Conservation (phyloP, 2,797 vertebrate species). For the Hippoglossus hippoglossus region DNA sequence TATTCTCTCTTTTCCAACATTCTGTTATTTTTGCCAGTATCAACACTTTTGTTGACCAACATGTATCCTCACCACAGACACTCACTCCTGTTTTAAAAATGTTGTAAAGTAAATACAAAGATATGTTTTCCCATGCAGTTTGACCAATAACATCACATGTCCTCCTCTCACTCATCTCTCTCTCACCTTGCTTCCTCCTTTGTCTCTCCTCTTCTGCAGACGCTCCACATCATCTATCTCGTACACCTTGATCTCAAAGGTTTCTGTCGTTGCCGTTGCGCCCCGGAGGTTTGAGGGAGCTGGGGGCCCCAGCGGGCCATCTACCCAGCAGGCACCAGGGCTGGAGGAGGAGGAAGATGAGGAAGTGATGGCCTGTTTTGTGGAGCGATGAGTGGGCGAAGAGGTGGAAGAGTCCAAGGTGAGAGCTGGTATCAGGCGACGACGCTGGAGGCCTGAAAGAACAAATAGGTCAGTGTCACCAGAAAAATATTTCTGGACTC, state of each 20-base stretch:
- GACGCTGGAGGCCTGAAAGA: constrained; percentile 90
- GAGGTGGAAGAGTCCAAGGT: constrained; percentile 88
- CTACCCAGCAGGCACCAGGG: constrained; percentile 94
- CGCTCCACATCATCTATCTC: constrained; percentile 98
- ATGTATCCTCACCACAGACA: background rate
- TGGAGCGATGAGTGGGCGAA: constrained; percentile 78
- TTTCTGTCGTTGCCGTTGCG: constrained; percentile 81
- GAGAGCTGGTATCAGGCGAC: constrained; percentile 92
- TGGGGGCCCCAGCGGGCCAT: constrained; percentile 90
- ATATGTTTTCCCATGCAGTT: too few relatives aligned
- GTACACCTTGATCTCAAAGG: constrained; percentile 99
- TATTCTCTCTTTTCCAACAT: background rate
- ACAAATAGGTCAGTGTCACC: constrained; percentile 1
- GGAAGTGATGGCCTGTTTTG: constrained; percentile 87
- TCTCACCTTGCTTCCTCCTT: constrained; percentile 89
- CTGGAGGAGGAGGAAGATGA: constrained; percentile 82
- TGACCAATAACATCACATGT: background rate
- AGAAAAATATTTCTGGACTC: too few relatives aligned
- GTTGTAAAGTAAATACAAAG: too few relatives aligned
- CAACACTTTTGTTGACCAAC: background rate
- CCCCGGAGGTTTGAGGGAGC: constrained; percentile 78
- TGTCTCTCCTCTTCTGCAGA: constrained; percentile 89
- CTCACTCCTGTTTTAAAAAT: background rate
- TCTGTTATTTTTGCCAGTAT: background rate
- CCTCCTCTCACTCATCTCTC: background rate